Conservation (phyloP, 2,113 vertebrate species). For the Poecilia latipinna region DNA sequence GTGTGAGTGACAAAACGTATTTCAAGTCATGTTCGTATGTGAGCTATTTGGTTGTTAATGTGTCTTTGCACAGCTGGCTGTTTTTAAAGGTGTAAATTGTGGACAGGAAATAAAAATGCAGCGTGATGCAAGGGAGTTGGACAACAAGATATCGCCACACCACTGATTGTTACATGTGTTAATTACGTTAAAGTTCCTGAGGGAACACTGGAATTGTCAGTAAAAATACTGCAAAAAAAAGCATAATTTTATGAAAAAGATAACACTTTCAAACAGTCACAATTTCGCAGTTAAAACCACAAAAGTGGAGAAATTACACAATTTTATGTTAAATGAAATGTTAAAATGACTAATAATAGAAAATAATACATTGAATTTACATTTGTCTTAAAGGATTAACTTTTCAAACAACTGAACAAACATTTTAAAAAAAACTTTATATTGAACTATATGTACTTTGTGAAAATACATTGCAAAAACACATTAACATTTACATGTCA, state of each 20-base stretch:
- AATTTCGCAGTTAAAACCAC: neutral
- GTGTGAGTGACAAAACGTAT: neutral
- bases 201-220: constrained; percentile 10
- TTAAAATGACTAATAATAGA: neutral
- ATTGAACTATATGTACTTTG: neutral
- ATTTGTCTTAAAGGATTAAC: neutral
- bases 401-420: neutral
- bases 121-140: constrained; percentile 16
- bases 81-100: constrained; percentile 59
- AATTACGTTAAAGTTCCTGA: constrained; percentile 45
- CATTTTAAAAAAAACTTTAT: no score
- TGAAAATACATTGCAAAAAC: neutral
- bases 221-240: neutral
- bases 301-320: neutral
- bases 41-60: neutral
- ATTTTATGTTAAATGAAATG: neutral
- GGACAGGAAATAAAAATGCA: constrained; percentile 27
- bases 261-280: neutral
- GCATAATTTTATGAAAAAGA: neutral
- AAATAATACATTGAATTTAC: neutral
- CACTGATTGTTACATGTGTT: constrained; percentile 35
- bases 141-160: constrained; percentile 7
- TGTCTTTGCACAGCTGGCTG: constrained; percentile 21
- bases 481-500: neutral
- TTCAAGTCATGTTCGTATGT: neutral